A percentile compares a stretch with the other conserved stretches of the same genome.
Evolutionary conservation across 2,113 vertebrate species (phyloP).

Genomic region (Myotis yumanensis): DNA sequence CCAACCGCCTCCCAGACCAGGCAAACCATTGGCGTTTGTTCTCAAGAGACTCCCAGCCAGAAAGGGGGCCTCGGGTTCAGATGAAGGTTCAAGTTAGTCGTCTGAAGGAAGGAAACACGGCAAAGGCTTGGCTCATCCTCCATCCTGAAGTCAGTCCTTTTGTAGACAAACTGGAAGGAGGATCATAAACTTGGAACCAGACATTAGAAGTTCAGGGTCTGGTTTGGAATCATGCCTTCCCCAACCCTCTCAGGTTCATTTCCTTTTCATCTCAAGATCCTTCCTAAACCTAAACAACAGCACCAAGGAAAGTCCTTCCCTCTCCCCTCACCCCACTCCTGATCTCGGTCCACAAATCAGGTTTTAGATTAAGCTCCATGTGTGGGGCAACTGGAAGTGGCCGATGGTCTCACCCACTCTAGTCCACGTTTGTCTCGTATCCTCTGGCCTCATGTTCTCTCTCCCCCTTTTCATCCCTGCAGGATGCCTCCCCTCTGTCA

Average conservation of each 20-base stretch:
- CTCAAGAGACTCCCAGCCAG: background rate
- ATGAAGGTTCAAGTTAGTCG: background rate
- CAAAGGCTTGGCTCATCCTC: background rate
- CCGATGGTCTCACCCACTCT: background rate
- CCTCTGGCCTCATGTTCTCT: background rate
- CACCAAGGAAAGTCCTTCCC: background rate
- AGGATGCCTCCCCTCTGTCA: background rate
- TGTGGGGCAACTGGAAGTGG: background rate
- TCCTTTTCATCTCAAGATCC: background rate
- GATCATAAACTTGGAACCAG: background rate
- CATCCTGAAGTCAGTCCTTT: background rate
- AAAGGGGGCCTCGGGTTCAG: background rate
- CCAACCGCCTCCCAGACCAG: background rate
- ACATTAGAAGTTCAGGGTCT: background rate
- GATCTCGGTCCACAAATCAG: background rate
- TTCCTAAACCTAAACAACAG: background rate
- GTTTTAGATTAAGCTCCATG: background rate
- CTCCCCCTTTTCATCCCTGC: background rate
- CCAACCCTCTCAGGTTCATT: background rate
- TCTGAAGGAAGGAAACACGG: background rate
- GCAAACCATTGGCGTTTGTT: background rate
- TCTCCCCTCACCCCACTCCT: background rate
- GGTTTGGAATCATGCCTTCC: background rate
- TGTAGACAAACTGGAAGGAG: background rate
- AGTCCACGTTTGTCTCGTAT: background rate